phyloP scores from a whole-genome alignment of 2,888 invertebrate species.

The Dimorphilus gyrociliatus region DNA sequence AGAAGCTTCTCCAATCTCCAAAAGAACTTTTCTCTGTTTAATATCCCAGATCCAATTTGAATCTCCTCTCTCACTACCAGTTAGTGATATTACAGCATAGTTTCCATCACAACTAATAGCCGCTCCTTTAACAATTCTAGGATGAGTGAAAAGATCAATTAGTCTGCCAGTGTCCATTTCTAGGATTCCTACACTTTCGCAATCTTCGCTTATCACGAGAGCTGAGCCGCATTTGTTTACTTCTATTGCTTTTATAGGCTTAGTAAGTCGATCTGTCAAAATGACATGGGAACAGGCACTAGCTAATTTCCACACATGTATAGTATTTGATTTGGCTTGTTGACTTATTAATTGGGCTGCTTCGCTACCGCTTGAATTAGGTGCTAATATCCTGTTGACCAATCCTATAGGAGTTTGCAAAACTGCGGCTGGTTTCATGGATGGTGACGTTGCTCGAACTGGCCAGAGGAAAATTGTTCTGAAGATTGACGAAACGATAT shows the following conservation, averaged over 20 bases:
- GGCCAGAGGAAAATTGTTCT: constrained; percentile 32
- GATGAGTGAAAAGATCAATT: constrained; percentile 31
- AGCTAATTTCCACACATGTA: constrained; percentile 29
- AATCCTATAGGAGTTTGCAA: constrained; percentile 31
- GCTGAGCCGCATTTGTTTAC: constrained; percentile 14
- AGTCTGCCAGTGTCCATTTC: constrained; percentile 28
- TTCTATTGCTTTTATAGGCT: constrained; percentile 19
- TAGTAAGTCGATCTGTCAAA: constrained; percentile 25
- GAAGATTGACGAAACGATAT: constrained; percentile 28
- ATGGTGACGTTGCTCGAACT: constrained; percentile 9
- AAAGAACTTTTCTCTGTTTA: constrained; percentile 19
- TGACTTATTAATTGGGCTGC: constrained; percentile 23
- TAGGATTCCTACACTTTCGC: constrained; percentile 32
- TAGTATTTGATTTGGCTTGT: constrained; percentile 12
- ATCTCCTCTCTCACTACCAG: constrained; percentile 15
- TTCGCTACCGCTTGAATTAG: too few relatives aligned
- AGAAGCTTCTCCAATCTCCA: constrained; percentile 24
- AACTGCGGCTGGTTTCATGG: constrained; percentile 12
- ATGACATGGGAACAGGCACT: constrained; percentile 23
- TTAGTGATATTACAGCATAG: constrained; percentile 22
- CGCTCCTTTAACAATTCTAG: constrained; percentile 19
- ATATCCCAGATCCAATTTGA: constrained; percentile 31
- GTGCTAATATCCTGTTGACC: constrained; percentile 19
- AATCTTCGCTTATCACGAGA: constrained; percentile 20
- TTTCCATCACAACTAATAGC: constrained; percentile 23